phyloP scores from a whole-genome alignment of 2,797 vertebrate genomes.

The Salmo trutta region DNA sequence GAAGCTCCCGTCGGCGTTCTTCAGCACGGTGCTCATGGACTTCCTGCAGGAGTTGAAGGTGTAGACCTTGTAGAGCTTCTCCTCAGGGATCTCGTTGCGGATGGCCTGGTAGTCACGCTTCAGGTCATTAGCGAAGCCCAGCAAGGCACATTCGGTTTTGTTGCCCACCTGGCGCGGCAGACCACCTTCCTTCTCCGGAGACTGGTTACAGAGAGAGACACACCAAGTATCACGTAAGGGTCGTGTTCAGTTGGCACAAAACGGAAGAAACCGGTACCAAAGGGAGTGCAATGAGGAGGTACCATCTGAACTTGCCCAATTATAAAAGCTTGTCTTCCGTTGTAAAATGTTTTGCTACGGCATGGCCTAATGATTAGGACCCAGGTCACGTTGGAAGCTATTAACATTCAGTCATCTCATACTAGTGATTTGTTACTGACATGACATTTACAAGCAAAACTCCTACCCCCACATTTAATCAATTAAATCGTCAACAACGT shows the following conservation, averaged over 20 bases:
- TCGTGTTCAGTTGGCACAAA: neutral
- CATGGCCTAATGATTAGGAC: too few species aligned
- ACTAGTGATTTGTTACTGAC: too few species aligned
- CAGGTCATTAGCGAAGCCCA: constrained; percentile 90
- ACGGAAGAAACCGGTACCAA: neutral
- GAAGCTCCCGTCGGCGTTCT: constrained; percentile 95
- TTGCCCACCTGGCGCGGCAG: constrained; percentile 97
- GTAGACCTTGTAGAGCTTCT: constrained; percentile 99
- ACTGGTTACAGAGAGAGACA: constrained; percentile 53
- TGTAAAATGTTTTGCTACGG: too few species aligned
- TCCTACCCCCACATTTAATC: too few species aligned
- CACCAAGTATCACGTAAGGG: neutral
- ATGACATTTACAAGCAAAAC: too few species aligned
- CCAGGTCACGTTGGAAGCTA: too few species aligned
- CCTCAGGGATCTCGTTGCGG: constrained; percentile 95
- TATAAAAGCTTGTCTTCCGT: neutral
- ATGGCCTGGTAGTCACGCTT: constrained; percentile 96
- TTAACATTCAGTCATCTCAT: too few species aligned
- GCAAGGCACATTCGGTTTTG: constrained; percentile 99
- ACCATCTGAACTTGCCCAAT: neutral
- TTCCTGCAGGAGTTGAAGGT: constrained; percentile 99
- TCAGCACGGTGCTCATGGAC: constrained; percentile 99
- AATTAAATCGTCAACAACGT: neutral
- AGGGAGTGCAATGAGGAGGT: neutral
- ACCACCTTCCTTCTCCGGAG: constrained; percentile 96